Conservation (phyloP, 2,113 vertebrate genomes). For the Heterotis niloticus region DNA sequence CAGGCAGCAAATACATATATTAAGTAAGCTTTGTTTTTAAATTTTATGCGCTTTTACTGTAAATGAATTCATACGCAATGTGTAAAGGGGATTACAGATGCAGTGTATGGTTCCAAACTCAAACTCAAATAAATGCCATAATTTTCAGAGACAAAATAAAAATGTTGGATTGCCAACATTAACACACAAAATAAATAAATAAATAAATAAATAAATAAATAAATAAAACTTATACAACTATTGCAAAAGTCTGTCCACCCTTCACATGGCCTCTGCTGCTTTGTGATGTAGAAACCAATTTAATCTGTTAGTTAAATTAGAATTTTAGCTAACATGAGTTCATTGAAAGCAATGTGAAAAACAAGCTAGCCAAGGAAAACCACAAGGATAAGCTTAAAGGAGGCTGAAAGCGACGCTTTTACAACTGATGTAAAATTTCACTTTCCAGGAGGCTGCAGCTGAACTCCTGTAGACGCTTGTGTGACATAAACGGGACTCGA, state of each 20-base stretch:
- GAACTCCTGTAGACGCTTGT: neutral
- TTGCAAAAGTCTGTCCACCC: too few relatives aligned
- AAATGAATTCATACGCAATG: too few relatives aligned
- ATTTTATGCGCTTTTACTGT: too few relatives aligned
- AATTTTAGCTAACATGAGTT: neutral
- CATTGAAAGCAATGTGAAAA: neutral
- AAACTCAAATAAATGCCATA: too few relatives aligned
- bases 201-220: too few relatives aligned
- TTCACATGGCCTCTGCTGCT: neutral
- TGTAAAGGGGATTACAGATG: too few relatives aligned
- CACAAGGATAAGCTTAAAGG: neutral
- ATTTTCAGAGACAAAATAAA: too few relatives aligned
- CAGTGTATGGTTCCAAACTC: too few relatives aligned
- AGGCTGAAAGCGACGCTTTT: neutral
- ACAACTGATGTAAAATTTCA: conserved; percentile 3
- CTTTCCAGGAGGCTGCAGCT: neutral
- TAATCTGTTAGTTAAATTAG: neutral
- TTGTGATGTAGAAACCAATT: neutral
- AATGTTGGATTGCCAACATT: too few relatives aligned
- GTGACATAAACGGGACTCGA: neutral
- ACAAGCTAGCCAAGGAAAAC: neutral
- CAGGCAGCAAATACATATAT: neutral
- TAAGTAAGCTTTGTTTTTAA: too few relatives aligned
- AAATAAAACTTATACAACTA: too few relatives aligned
- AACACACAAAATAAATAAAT: too few relatives aligned